phyloP scores from a whole-genome alignment of 2,888 invertebrate genomes.

The Ormyrus nitidulus region DNA sequence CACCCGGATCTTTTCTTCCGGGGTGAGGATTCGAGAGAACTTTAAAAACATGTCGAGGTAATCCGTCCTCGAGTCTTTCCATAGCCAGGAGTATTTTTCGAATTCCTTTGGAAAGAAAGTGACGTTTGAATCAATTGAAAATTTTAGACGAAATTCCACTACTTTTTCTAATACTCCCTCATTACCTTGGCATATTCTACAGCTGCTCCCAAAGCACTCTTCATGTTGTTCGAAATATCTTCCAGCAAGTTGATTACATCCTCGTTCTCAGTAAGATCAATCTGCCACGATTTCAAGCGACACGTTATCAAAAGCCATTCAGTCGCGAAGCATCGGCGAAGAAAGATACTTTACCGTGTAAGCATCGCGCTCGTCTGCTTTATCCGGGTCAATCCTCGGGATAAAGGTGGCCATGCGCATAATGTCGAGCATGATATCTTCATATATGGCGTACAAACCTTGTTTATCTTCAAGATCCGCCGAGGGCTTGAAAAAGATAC shows the following conservation, averaged over 20 bases:
- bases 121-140: too few relatives aligned
- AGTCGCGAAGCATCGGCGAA: neutral
- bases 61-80: constrained; percentile 87
- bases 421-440: constrained; percentile 85
- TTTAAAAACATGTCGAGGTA: constrained; percentile 86
- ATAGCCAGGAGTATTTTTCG: constrained; percentile 85
- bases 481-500: constrained; percentile 85
- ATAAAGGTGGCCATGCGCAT: constrained; percentile 85
- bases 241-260: constrained; percentile 70
- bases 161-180: neutral
- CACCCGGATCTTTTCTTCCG: constrained; percentile 80
- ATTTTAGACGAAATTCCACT: too few relatives aligned
- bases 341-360: constrained; percentile 62
- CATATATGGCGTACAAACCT: constrained; percentile 83
- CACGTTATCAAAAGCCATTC: neutral
- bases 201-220: constrained; percentile 63
- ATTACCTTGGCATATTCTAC: constrained; percentile 64
- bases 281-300: constrained; percentile 57
- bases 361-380: constrained; percentile 62
- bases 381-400: constrained; percentile 77
- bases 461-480: constrained; percentile 81
- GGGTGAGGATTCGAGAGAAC: constrained; percentile 84
- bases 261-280: constrained; percentile 68
- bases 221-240: constrained; percentile 69
- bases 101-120: constrained; percentile 69